Conservation (phyloP, 2,113 vertebrate genomes). For the Nettapus auritus region DNA sequence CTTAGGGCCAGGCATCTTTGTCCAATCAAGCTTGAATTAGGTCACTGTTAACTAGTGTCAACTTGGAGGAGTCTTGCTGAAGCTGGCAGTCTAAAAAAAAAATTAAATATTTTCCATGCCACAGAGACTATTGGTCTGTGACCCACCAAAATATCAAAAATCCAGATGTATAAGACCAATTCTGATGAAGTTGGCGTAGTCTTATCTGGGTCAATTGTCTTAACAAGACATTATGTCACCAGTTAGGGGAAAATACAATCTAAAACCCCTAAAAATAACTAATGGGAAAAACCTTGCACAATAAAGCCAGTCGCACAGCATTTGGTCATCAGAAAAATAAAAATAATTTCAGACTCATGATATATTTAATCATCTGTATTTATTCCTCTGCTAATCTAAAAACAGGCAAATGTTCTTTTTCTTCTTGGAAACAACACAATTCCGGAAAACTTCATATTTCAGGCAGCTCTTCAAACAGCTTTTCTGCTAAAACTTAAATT, state of each 20-base stretch:
- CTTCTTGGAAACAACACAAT: constrained; percentile 56
- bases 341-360: constrained; percentile 64
- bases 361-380: constrained; percentile 68
- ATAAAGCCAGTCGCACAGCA: constrained; percentile 40
- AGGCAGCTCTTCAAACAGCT: constrained; percentile 17
- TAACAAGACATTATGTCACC: constrained; percentile 71
- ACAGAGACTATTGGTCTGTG: constrained; percentile 63
- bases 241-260: constrained; percentile 63
- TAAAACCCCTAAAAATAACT: constrained; percentile 66
- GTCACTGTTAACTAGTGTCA: constrained; percentile 45
- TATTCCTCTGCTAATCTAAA: constrained; percentile 68
- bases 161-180: constrained; percentile 53
- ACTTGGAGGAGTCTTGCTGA: constrained; percentile 50
- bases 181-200: constrained; percentile 60
- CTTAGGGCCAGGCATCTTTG: constrained; percentile 45
- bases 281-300: constrained; percentile 66
- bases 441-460: constrained; percentile 55
- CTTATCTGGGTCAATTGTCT: constrained; percentile 73
- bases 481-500: constrained; percentile 10
- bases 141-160: constrained; percentile 74
- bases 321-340: constrained; percentile 60
- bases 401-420: constrained; percentile 59
- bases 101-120: constrained; percentile 61
- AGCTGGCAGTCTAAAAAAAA: constrained; percentile 63
- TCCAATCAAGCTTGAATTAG: constrained; percentile 46